Evolutionary conservation across 2,888 invertebrate species (phyloP).

Genomic region (Andrena haemorrhoa): DNA sequence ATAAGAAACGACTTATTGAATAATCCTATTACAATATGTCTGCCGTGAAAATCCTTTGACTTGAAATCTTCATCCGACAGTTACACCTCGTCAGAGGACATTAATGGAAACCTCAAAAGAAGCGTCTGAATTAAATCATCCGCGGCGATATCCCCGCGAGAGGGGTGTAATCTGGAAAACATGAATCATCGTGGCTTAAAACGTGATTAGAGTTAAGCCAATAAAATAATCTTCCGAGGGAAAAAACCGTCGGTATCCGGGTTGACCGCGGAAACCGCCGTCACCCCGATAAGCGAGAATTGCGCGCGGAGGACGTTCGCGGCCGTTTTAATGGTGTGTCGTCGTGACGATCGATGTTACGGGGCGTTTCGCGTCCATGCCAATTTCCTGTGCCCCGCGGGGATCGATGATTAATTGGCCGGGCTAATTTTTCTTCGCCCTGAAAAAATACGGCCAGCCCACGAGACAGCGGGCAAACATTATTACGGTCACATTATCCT

Average conservation of each 20-base stretch:
- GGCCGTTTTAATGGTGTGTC: constrained; percentile 13
- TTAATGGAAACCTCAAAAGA: constrained; percentile 10
- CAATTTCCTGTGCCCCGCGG: constrained; percentile 14
- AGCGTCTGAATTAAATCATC: constrained; percentile 22
- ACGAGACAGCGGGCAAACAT: constrained; percentile 3
- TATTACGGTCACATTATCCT: constrained; percentile 25
- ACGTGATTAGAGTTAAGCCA: constrained; percentile 33
- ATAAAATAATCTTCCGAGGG: constrained; percentile 35
- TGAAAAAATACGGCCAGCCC: constrained; percentile 1
- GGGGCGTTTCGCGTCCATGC: background rate
- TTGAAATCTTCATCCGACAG: background rate
- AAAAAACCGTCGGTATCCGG: constrained; percentile 2
- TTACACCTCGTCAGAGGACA: background rate
- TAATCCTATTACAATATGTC: no score
- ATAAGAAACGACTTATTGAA: no score
- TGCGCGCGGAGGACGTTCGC: background rate
- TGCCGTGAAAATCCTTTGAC: background rate
- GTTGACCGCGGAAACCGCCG: constrained; percentile 4
- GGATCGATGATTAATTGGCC: constrained; percentile 9
- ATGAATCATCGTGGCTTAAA: constrained; percentile 44
- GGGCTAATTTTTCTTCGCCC: constrained; percentile 4
- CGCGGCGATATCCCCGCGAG: background rate
- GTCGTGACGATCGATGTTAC: constrained; percentile 12
- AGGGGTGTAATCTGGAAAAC: constrained; percentile 17
- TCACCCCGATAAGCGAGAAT: constrained; percentile 16